Evolutionary conservation across 2,888 invertebrate genomes (phyloP), one percentile per base, ranked within the genome.

Genomic region (Brachypterus glaber): DNA sequence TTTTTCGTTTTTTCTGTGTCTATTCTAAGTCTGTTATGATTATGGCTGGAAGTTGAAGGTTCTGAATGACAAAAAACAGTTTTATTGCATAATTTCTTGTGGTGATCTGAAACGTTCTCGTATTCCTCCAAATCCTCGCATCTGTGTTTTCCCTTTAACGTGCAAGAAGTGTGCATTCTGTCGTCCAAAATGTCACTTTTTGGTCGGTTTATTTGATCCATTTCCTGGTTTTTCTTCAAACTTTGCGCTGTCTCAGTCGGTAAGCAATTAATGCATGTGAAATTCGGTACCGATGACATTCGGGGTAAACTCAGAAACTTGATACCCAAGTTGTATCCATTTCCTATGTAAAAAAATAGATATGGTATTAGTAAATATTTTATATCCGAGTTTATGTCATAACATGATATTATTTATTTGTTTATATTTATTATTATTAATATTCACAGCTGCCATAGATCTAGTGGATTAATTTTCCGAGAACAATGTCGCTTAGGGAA

Each of bases 61-160:
- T 46, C 61, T 13, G 40, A 35, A 7, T 11, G n/a, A n/a, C n/a
- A n/a, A n/a, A n/a, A n/a, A n/a, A n/a, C n/a, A n/a, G n/a, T n/a
- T n/a, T n/a, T n/a, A n/a, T n/a, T n/a, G 18, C 33, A 33, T 1
- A 33, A 5, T 11, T 13, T 37, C 30, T 34, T 39, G n/a, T 21
- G 25, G 31, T 29, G 12, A 35, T 12, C 25, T 44, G 41, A 12
- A n/a, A 44, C 32, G 37, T 44, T 43, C n/a, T 52, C 76, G 2
- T 80, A 77, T 50, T 83, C 83, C 21, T 81, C 80, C 50, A 80
- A 77, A 54, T 82, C 82, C 37, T 72, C 77, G 62, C 85, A 86
- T 47, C 79, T 79, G 33, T 36, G 37, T 58, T 83, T 84, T 0
- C 83, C 85, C 40, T 74, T 82, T 48, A 79, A 74, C 48, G 77